A percentile compares a stretch with the other conserved stretches of the same genome.
phyloP scores from a whole-genome alignment of 2,888 invertebrate genomes.

The Mythimna lalbum region DNA sequence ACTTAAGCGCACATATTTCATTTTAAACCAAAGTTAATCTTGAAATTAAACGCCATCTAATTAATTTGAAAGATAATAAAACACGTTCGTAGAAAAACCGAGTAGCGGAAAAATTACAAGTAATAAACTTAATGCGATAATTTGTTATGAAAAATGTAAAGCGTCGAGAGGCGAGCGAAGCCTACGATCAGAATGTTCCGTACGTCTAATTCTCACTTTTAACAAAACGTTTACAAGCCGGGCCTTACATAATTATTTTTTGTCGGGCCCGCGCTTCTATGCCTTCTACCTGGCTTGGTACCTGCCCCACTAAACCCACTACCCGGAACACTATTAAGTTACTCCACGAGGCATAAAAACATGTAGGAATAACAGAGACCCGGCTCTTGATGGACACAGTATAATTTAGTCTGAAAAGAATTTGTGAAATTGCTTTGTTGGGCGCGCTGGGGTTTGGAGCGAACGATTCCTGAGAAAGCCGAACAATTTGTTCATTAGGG shows the following conservation, averaged over 20 bases:
- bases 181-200: slow-evolving; percentile 52
- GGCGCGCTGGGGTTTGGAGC: slow-evolving; percentile 43
- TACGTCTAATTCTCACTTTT: slow-evolving; percentile 70
- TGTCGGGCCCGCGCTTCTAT: slow-evolving; percentile 73
- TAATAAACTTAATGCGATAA: slow-evolving; percentile 66
- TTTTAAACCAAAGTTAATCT: slow-evolving; percentile 54
- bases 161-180: slow-evolving; percentile 46
- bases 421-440: slow-evolving; percentile 74
- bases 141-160: slow-evolving; percentile 63
- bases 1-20: slow-evolving; percentile 15
- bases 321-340: slow-evolving; percentile 87
- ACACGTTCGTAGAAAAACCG: slow-evolving; percentile 61
- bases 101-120: slow-evolving; percentile 64
- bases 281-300: slow-evolving; percentile 83
- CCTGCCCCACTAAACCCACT: slow-evolving; percentile 83
- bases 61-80: slow-evolving; percentile 65
- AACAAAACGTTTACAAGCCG: slow-evolving; percentile 72
- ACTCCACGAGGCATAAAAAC: slow-evolving; percentile 84
- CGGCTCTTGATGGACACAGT: slow-evolving; percentile 76
- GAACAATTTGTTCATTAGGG: slow-evolving; percentile 53
- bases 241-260: slow-evolving; percentile 75
- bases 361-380: slow-evolving; percentile 78
- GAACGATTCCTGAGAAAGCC: slow-evolving; percentile 54
- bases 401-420: slow-evolving; percentile 76
- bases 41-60: slow-evolving; percentile 68